Evolutionary conservation across 2,113 vertebrate genomes (phyloP).

Genomic region (Cichladusa arquata): DNA sequence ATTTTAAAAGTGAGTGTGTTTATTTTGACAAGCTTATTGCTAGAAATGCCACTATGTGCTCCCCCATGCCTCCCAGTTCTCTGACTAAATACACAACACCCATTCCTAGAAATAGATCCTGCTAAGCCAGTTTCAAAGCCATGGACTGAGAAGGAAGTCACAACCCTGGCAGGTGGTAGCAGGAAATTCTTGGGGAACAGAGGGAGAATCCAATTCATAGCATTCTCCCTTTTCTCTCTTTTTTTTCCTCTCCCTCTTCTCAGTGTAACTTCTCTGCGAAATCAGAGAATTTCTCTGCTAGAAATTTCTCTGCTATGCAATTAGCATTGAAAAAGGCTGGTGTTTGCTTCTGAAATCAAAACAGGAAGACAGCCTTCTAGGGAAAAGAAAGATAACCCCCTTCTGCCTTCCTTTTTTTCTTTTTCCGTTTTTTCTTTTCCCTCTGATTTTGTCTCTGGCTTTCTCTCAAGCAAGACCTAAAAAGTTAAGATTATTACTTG

Average conservation of each 20-base stretch:
- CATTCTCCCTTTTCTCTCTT: background rate
- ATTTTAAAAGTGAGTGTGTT: conserved; percentile 18
- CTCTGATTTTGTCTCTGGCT: background rate
- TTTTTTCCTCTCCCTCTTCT: background rate
- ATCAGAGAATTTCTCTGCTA: background rate
- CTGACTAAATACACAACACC: background rate
- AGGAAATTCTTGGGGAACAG: background rate
- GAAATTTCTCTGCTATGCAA: background rate
- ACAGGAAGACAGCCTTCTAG: background rate
- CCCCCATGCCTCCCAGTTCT: background rate
- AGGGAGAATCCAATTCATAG: background rate
- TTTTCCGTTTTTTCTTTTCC: no score
- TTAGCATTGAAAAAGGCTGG: background rate
- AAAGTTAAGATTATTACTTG: background rate
- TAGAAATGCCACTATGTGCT: background rate
- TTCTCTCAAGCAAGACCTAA: background rate
- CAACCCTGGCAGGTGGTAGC: background rate
- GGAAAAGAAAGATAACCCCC: fast-evolving
- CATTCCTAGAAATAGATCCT: background rate
- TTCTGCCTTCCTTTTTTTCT: background rate
- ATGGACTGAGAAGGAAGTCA: background rate
- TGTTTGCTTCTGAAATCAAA: background rate
- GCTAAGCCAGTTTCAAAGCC: background rate
- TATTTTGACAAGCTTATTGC: conserved; percentile 8
- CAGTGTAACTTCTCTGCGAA: background rate